Evolutionary conservation across 2,888 invertebrate species (phyloP).

Genomic region (Cerastis rubricosa): DNA sequence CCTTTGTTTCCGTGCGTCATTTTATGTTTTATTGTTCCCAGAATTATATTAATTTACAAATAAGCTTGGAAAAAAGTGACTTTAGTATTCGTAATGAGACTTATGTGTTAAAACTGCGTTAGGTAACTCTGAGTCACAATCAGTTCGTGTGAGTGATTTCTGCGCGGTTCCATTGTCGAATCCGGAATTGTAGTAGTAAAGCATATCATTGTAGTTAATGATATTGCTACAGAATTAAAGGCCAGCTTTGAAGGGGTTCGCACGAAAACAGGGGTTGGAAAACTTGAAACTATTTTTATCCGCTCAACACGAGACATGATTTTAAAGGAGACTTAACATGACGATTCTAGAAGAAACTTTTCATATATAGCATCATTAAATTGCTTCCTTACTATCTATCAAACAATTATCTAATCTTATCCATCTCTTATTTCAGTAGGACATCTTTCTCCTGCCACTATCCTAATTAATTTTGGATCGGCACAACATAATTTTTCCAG

Average conservation of each 20-base stretch:
- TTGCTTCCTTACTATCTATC: background rate
- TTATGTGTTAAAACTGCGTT: slow-evolving; percentile 48
- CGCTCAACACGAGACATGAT: too few species aligned
- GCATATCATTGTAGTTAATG: background rate
- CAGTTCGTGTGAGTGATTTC: slow-evolving; percentile 35
- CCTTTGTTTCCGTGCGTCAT: slow-evolving; percentile 24
- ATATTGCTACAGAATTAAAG: background rate
- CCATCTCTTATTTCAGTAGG: background rate
- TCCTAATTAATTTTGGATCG: background rate
- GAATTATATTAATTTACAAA: slow-evolving; percentile 34
- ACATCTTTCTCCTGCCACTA: background rate
- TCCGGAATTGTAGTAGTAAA: slow-evolving; percentile 13
- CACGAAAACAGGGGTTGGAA: background rate
- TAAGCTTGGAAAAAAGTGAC: slow-evolving; percentile 35
- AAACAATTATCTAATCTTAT: background rate
- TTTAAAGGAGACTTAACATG: background rate
- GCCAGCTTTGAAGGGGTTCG: background rate
- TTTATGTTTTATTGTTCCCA: slow-evolving; percentile 21
- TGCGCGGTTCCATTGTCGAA: slow-evolving; percentile 39
- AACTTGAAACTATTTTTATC: background rate
- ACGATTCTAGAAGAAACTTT: background rate
- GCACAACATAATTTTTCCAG: background rate
- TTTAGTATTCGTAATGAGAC: slow-evolving; percentile 41
- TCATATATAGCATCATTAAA: background rate
- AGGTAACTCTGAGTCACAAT: slow-evolving; percentile 58